Evolutionary conservation across 2,888 invertebrate genomes (phyloP).

Genomic region (Sinopyrophorus schimmeli): DNA sequence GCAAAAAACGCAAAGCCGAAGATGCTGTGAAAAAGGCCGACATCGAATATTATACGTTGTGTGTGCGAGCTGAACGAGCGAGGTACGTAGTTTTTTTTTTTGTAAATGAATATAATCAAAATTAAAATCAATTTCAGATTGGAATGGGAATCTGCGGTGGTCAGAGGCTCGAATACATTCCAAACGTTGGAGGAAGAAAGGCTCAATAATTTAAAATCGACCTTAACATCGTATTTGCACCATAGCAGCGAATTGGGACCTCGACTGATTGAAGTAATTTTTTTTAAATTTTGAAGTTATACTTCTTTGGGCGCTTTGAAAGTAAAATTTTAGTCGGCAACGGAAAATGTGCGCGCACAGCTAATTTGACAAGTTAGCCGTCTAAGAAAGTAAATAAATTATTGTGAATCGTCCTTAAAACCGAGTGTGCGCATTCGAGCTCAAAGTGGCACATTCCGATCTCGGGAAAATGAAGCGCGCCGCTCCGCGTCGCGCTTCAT

Average conservation of each 20-base stretch:
- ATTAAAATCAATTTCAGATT: constrained; percentile 59
- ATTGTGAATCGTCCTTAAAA: too few relatives aligned
- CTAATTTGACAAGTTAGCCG: too few relatives aligned
- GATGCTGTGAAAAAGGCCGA: constrained; percentile 90
- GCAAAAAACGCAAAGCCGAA: constrained; percentile 86
- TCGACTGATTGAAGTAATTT: constrained; percentile 69
- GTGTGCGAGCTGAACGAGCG: constrained; percentile 87
- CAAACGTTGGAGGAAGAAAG: constrained; percentile 90
- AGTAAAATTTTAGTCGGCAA: too few relatives aligned
- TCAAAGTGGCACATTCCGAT: too few relatives aligned
- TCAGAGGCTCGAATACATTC: constrained; percentile 83
- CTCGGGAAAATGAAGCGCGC: too few relatives aligned
- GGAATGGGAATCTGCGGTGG: constrained; percentile 90
- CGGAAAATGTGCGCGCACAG: too few relatives aligned
- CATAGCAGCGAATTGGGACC: constrained; percentile 75
- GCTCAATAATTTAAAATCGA: constrained; percentile 75
- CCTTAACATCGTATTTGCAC: constrained; percentile 67
- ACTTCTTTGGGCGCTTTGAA: too few relatives aligned
- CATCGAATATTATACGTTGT: constrained; percentile 90
- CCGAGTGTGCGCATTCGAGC: too few relatives aligned
- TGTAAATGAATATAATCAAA: neutral
- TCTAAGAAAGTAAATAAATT: too few relatives aligned
- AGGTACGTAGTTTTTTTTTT: constrained; percentile 59
- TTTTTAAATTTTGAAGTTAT: too few relatives aligned
- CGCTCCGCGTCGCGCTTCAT: too few relatives aligned